Conservation (phyloP, 2,113 vertebrate genomes). For the Campylomormyrus tamandua region DNA sequence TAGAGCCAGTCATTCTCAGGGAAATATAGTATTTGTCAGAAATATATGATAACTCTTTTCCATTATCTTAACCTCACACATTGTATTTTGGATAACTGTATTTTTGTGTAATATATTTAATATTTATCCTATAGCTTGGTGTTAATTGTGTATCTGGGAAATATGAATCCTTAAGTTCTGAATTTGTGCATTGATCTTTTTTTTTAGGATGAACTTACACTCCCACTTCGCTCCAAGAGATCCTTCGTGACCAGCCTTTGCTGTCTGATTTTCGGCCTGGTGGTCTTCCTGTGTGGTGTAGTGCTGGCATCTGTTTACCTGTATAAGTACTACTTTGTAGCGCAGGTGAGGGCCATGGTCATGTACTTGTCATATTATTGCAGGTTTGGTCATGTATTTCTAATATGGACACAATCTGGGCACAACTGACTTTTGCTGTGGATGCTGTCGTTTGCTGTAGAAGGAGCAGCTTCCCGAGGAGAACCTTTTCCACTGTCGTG, state of each 20-base stretch:
- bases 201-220: slow-evolving; percentile 55
- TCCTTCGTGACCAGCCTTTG: slow-evolving; percentile 71
- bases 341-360: slow-evolving; percentile 58
- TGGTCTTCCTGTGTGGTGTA: slow-evolving; percentile 78
- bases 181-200: background rate
- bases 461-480: slow-evolving; percentile 69
- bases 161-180: background rate
- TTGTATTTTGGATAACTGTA: background rate
- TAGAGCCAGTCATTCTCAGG: background rate
- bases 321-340: slow-evolving; percentile 85
- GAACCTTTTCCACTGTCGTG: slow-evolving; percentile 80
- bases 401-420: background rate
- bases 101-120: background rate
- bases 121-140: background rate
- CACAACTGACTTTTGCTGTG: background rate
- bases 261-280: slow-evolving; percentile 78
- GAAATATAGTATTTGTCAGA: background rate
- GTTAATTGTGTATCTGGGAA: background rate
- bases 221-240: slow-evolving; percentile 51
- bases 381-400: background rate
- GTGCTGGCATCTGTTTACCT: slow-evolving; percentile 84
- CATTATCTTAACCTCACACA: background rate
- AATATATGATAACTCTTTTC: background rate
- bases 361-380: too few relatives aligned
- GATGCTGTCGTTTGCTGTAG: slow-evolving; percentile 10